These are phyloP conservation scores for Thera britannica DNA, from an alignment of 2,888 invertebrate genomes.

Conservation along the genomic window DNA sequence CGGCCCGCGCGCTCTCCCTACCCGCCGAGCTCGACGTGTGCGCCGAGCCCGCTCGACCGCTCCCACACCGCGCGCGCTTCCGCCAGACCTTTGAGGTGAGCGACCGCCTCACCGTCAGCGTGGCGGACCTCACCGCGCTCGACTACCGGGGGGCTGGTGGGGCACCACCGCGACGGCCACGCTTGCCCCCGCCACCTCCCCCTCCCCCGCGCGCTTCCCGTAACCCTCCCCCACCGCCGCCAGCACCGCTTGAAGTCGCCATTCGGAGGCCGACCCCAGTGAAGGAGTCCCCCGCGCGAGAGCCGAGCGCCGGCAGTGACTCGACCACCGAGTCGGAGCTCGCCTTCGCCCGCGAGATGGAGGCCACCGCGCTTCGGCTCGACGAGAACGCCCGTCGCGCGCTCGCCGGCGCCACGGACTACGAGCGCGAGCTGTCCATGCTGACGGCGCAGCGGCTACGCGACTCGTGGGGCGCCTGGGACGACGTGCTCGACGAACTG, in stretches of 20 bases:
- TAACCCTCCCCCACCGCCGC: slow-evolving; percentile 59
- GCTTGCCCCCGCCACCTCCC: slow-evolving; percentile 73
- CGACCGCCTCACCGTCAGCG: slow-evolving; percentile 85
- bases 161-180: slow-evolving; percentile 65
- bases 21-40: slow-evolving; percentile 88
- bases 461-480: slow-evolving; percentile 82
- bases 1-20: slow-evolving; percentile 80
- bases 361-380: slow-evolving; percentile 73
- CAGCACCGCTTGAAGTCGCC: slow-evolving; percentile 57
- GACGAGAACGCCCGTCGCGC: slow-evolving; percentile 73
- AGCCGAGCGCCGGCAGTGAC: slow-evolving; percentile 77
- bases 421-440: slow-evolving; percentile 84
- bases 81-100: slow-evolving; percentile 77
- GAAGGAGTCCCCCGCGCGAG: slow-evolving; percentile 62
- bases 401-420: slow-evolving; percentile 81
- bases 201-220: slow-evolving; percentile 58
- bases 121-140: slow-evolving; percentile 85
- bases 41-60: slow-evolving; percentile 71
- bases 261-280: slow-evolving; percentile 49
- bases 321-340: slow-evolving; percentile 80
- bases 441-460: slow-evolving; percentile 79
- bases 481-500: slow-evolving; percentile 77
- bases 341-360: slow-evolving; percentile 78
- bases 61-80: slow-evolving; percentile 70
- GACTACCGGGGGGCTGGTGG: slow-evolving; percentile 79